Percentiles rank a stretch among this genome's conserved stretches.
phyloP scores from a whole-genome alignment of 2,113 vertebrate genomes.

The Eptesicus fuscus region DNA sequence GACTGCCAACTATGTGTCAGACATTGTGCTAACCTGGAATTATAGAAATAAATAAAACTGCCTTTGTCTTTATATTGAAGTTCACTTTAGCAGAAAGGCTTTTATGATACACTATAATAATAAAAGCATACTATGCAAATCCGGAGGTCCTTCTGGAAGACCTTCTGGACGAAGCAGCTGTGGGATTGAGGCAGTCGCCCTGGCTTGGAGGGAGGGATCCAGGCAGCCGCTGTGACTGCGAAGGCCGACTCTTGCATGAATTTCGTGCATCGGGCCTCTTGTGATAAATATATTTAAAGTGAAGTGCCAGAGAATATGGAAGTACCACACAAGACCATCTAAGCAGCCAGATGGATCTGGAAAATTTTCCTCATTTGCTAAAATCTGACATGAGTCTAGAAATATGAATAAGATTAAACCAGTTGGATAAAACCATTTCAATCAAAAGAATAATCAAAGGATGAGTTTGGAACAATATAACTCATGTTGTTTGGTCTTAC shows the following conservation, averaged over 20 bases:
- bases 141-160: too few species aligned
- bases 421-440: not conserved
- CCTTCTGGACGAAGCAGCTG: too few species aligned
- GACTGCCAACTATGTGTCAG: not conserved
- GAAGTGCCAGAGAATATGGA: not conserved
- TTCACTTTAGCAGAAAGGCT: not conserved
- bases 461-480: not conserved
- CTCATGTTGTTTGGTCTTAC: not conserved
- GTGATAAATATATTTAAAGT: not conserved
- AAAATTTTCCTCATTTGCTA: not conserved
- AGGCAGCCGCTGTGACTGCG: too few species aligned
- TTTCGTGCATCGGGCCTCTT: too few species aligned
- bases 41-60: not conserved
- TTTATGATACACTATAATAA: not conserved
- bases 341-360: not conserved
- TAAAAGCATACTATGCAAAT: too few species aligned
- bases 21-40: not conserved
- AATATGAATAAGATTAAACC: not conserved
- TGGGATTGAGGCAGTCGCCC: too few species aligned
- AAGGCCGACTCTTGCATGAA: too few species aligned
- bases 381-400: not conserved
- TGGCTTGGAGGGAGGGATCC: too few species aligned
- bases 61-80: not conserved
- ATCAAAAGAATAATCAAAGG: not conserved
- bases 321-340: not conserved